Evolutionary conservation across 92 coral and sea anemone species (phyloP).

Genomic region (Actinostola sp.): DNA sequence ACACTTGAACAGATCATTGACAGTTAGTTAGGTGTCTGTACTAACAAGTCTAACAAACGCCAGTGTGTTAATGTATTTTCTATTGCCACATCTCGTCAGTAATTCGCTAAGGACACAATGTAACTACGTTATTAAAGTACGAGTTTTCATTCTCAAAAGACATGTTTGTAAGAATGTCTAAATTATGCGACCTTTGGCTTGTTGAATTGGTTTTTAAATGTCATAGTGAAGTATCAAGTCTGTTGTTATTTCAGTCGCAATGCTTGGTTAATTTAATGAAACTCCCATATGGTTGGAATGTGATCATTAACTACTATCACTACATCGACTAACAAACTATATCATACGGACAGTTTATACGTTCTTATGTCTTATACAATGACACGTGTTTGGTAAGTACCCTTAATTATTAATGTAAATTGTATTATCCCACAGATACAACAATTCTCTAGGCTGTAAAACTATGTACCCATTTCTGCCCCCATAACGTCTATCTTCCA

Average conservation of each 20-base stretch:
- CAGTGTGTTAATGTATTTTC: not conserved
- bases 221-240: not conserved
- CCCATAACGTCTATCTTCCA: no score
- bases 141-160: not conserved
- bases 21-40: constrained; percentile 9
- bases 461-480: no score
- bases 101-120: not conserved
- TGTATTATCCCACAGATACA: no score
- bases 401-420: no score
- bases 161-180: not conserved
- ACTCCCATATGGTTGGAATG: not conserved
- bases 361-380: no score
- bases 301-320: not conserved
- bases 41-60: no score
- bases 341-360: no score
- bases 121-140: not conserved
- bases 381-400: no score
- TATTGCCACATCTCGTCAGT: not conserved
- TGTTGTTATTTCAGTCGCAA: constrained; percentile 17
- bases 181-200: constrained; percentile 1
- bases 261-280: not conserved
- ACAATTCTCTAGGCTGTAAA: no score
- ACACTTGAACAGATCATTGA: not conserved
- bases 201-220: constrained; percentile 11
- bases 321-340: not conserved